These are phyloP conservation scores for Tortricodes alternella DNA, from an alignment of 2,888 invertebrate species.

Conservation along the genomic window DNA sequence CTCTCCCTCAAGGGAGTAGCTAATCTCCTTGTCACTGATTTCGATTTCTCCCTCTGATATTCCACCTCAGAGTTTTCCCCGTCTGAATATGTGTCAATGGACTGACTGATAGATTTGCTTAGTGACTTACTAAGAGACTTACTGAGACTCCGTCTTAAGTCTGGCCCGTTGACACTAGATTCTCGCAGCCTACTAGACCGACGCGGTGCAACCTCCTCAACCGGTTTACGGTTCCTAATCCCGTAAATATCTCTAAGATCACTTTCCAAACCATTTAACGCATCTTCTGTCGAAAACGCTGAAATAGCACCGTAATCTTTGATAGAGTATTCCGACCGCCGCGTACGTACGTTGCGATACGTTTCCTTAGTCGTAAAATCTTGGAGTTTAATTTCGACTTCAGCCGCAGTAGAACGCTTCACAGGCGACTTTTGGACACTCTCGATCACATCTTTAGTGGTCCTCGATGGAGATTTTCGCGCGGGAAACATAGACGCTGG, in stretches of 20 bases:
- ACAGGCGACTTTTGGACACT: conserved; percentile 57
- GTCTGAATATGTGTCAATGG: conserved; percentile 66
- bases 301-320: conserved; percentile 53
- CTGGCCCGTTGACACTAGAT: conserved; percentile 55
- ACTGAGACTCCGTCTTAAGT: conserved; percentile 62
- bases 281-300: conserved; percentile 46
- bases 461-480: conserved; percentile 71
- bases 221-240: conserved; percentile 56
- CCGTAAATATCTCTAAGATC: conserved; percentile 50
- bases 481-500: conserved; percentile 65
- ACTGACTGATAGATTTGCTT: conserved; percentile 68
- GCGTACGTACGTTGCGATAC: conserved; percentile 56
- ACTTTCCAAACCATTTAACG: conserved; percentile 56
- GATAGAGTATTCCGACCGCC: conserved; percentile 63
- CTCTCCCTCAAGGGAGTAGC: conserved; percentile 68
- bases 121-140: conserved; percentile 65
- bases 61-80: conserved; percentile 66
- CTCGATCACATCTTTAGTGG: conserved; percentile 52
- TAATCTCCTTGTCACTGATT: conserved; percentile 62
- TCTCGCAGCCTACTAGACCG: conserved; percentile 65
- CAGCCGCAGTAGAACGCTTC: conserved; percentile 56
- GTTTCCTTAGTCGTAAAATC: conserved; percentile 53
- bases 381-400: conserved; percentile 51
- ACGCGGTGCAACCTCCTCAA: conserved; percentile 59
- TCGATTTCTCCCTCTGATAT: conserved; percentile 49